These are phyloP conservation scores for Chrysotoxum bicinctum DNA, from an alignment of 2,888 invertebrate genomes.

Conservation along the genomic window DNA sequence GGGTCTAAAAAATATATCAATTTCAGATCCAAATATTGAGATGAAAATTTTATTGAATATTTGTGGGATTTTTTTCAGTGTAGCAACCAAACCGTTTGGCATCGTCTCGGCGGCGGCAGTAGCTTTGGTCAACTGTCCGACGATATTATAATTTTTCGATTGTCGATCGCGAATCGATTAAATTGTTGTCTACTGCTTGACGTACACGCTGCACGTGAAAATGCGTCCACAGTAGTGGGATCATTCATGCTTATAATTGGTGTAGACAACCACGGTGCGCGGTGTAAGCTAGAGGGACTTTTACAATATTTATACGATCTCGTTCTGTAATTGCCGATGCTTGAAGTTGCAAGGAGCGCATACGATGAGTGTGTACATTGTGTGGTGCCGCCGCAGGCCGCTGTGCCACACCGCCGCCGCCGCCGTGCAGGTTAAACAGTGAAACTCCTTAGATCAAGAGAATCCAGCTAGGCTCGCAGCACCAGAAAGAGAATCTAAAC, in stretches of 20 bases:
- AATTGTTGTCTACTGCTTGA: constrained; percentile 65
- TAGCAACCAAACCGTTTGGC: not conserved
- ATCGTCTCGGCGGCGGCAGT: not conserved
- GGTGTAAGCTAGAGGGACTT: constrained; percentile 23
- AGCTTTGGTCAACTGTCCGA: constrained; percentile 70
- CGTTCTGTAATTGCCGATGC: constrained; percentile 63
- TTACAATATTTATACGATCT: constrained; percentile 35
- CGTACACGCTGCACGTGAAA: constrained; percentile 68
- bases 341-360: constrained; percentile 23
- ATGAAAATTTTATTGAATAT: too few relatives aligned
- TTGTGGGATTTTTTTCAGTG: not conserved
- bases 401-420: not conserved
- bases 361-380: constrained; percentile 3
- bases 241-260: constrained; percentile 72
- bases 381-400: not conserved
- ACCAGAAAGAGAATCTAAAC: constrained; percentile 46
- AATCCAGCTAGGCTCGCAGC: not conserved
- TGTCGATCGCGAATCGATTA: constrained; percentile 72
- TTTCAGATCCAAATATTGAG: too few relatives aligned
- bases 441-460: constrained; percentile 28
- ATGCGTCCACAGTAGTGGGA: constrained; percentile 71
- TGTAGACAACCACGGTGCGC: constrained; percentile 64
- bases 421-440: not conserved
- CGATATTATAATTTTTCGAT: constrained; percentile 72
- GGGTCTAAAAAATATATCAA: too few relatives aligned